Evolutionary conservation across 2,113 vertebrate species (phyloP).

Genomic region (Paradoxurus hermaphroditus): DNA sequence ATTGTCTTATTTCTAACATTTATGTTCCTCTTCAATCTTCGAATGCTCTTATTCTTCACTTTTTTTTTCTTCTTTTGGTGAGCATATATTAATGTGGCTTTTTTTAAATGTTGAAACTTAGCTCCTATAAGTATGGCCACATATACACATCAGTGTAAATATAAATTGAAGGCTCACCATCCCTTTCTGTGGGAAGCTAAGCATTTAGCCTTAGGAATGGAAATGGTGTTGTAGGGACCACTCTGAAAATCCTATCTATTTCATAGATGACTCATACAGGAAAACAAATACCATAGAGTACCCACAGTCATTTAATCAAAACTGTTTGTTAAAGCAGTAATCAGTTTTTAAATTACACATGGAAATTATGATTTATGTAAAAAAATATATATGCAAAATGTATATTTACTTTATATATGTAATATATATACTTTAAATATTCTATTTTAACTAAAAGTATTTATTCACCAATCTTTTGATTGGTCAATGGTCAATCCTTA

Average conservation of each 20-base stretch:
- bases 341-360: not conserved
- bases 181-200: not conserved
- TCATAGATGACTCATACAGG: not conserved
- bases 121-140: not conserved
- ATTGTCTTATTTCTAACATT: not conserved
- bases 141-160: not conserved
- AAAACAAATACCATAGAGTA: not conserved
- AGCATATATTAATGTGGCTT: not conserved
- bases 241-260: not conserved
- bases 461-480: not conserved
- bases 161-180: not conserved
- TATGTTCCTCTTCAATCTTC: not conserved
- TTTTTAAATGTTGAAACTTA: not conserved
- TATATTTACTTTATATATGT: not conserved
- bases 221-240: fast-evolving
- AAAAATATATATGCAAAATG: not conserved
- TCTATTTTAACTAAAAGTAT: not conserved
- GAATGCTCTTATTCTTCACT: not conserved
- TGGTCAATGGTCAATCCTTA: not conserved
- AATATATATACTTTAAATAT: not conserved
- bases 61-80: too few species aligned
- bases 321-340: not conserved
- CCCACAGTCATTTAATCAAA: not conserved
- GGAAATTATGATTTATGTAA: not conserved
- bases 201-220: not conserved